phyloP scores from a whole-genome alignment of 2,797 vertebrate species.

The Peromyscus melanophrys region DNA sequence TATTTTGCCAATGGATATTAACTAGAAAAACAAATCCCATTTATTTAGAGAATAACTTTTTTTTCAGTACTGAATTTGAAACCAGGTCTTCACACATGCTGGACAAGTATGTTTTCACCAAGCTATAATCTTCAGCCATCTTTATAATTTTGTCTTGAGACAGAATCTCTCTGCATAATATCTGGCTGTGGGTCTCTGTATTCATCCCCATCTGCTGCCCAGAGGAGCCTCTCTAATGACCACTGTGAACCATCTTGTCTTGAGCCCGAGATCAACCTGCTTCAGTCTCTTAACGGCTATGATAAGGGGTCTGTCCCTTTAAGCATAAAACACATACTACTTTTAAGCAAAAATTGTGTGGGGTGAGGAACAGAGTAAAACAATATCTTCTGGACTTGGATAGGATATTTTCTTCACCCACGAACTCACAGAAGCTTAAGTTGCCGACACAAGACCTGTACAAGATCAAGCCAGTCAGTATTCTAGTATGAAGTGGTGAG shows the following conservation, averaged over 20 bases:
- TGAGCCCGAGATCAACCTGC: not conserved
- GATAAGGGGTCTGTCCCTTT: not conserved
- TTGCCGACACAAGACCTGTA: too few species aligned
- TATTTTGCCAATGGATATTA: slow-evolving; percentile 11
- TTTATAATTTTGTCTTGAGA: not conserved
- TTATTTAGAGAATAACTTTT: not conserved
- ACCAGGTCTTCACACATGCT: not conserved
- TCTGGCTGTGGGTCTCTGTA: not conserved
- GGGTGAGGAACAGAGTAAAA: not conserved
- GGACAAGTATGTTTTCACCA: too few species aligned
- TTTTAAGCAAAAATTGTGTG: slow-evolving; percentile 29
- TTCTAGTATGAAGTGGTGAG: not conserved
- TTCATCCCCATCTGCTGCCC: too few species aligned
- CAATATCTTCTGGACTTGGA: not conserved
- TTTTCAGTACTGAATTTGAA: not conserved
- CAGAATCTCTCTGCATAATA: not conserved
- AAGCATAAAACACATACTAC: not conserved
- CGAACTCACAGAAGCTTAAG: not conserved
- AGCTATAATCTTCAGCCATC: not conserved
- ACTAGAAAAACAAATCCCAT: not conserved
- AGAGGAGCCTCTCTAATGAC: not conserved
- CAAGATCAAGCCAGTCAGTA: not conserved
- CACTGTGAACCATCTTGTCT: not conserved
- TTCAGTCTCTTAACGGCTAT: not conserved
- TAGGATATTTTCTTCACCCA: not conserved